Base-by-base conservation (phyloP, 30 jellyfish, hydroid and myxozoan species). In the Hydra vulgaris region DNA sequence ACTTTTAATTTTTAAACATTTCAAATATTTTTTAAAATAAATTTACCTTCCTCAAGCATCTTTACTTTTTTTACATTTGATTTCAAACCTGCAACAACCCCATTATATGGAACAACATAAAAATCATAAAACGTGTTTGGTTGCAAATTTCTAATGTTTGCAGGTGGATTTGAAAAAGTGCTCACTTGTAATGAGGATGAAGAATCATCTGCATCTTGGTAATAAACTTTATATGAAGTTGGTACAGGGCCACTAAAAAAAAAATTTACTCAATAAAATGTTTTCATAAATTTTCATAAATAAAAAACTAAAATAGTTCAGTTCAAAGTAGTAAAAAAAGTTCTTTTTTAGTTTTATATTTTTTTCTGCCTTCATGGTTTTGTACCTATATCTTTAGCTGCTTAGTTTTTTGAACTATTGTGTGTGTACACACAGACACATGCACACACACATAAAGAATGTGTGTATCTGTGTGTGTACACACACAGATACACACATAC, bases 191-290 rank as follows among this genome's bases (percentile, higher is more conserved):
- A 25, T 15, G 85, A 66, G 27, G 93, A 56, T 1, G 86, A 74
- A 24, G 86, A 18, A 27, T 53, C 73, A 18, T 80, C 94, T 7
- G 72, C 21, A 68, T 84, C 82, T 18, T 68, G 23, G 85, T 87
- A 92, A 66, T 68, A 74, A 0, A 92, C 88, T 21, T 76, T 74
- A 74, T 92, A 92, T 40, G 66, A 86, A 24, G 95, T 78, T 25
- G 87, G 89, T 0, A 77, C 19, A 21, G 98, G 71, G 4, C 95
- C 95, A 76, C 98, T 92, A 77, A 15, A 87, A 81, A 23, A 4
- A 21, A 25, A 68, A 75, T 18, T 8, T 5, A 75, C 53, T 23
- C 24, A 74, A 26, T 7, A 19, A 17, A 15, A 66, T 20, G 21
- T 40, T 78, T 8, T 52, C 8, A 78, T 1, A 12, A 7, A 15